These are phyloP conservation scores for Macrosiphum euphorbiae DNA, from an alignment of 2,888 invertebrate species.

Conservation along the genomic window DNA sequence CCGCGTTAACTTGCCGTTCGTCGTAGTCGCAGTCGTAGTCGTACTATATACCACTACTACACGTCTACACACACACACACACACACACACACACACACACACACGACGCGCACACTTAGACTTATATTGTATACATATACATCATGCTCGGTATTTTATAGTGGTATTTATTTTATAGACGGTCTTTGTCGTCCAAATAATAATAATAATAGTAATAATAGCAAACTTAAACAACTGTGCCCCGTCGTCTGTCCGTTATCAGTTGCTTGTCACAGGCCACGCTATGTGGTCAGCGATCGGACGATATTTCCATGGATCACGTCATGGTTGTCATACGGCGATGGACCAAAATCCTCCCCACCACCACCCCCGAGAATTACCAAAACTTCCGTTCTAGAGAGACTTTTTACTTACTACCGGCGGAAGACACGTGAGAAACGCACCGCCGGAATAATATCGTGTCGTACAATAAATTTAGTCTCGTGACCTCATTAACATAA, in stretches of 20 bases:
- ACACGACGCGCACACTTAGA: neutral
- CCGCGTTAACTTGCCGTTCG: constrained; percentile 62
- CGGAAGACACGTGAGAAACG: neutral
- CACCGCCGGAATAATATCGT: neutral
- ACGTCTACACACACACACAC: neutral
- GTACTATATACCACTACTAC: constrained; percentile 1
- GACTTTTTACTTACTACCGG: neutral
- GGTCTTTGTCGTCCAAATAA: constrained; percentile 10
- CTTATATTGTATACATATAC: neutral
- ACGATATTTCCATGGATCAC: neutral
- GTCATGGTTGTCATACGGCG: too few relatives aligned
- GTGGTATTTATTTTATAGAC: neutral
- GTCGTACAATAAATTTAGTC: neutral
- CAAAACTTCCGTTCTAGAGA: neutral
- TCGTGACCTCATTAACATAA: constrained; percentile 58
- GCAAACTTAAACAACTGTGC: neutral
- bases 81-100: neutral
- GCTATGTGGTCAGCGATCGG: neutral
- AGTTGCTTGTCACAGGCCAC: neutral
- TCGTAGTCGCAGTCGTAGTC: constrained; percentile 33
- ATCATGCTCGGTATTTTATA: neutral
- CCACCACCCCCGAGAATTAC: neutral
- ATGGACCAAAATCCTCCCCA: neutral
- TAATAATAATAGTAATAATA: neutral
- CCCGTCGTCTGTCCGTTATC: neutral